Percentiles rank a stretch among this genome's conserved stretches.
Conservation (phyloP, 2,113 vertebrate species). For the Calonectris borealis region DNA sequence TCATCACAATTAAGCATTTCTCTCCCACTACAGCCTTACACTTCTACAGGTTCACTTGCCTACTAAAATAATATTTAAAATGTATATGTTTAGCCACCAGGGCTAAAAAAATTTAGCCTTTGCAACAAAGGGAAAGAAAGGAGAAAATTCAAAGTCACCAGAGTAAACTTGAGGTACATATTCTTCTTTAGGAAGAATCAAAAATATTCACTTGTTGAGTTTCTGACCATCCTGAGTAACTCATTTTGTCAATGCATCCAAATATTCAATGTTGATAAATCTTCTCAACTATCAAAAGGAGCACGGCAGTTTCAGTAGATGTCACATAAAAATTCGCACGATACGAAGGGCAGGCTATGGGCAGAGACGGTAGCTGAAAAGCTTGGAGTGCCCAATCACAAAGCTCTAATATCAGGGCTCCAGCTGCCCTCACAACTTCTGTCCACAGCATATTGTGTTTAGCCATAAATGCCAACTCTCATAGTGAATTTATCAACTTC, state of each 20-base stretch:
- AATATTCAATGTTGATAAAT: not conserved
- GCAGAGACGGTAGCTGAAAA: not conserved
- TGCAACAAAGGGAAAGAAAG: not conserved
- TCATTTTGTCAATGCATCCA: not conserved
- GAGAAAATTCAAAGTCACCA: not conserved
- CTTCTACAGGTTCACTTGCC: not conserved
- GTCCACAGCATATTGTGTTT: rapidly evolving
- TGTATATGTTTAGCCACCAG: not conserved
- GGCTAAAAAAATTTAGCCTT: not conserved
- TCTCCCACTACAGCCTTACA: not conserved
- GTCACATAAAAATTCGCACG: too few relatives aligned
- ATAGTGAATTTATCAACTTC: not conserved
- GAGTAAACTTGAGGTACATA: not conserved
- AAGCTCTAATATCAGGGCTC: not conserved
- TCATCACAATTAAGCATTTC: not conserved
- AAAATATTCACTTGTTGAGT: not conserved
- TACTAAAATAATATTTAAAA: not conserved
- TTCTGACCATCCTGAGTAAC: not conserved
- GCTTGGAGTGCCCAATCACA: not conserved
- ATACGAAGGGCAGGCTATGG: not conserved
- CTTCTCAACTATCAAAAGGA: not conserved
- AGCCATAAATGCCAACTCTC: not conserved
- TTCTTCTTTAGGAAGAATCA: not conserved
- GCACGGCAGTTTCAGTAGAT: not conserved
- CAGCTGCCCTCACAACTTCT: not conserved